These are phyloP conservation scores for Barbus barbus DNA, from an alignment of 2,113 vertebrate species.

Conservation along the genomic window DNA sequence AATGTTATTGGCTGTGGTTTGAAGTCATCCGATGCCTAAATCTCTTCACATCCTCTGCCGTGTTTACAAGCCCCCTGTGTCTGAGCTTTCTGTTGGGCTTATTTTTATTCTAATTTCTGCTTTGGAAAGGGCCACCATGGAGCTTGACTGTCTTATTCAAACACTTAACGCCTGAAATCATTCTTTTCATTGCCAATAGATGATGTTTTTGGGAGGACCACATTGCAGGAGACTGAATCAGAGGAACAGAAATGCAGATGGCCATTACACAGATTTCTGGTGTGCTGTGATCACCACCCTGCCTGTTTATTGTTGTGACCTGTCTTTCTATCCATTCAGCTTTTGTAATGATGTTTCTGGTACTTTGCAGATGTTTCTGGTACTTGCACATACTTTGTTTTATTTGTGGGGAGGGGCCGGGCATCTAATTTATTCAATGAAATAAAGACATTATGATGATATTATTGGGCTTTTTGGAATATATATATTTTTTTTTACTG, in stretches of 20 bases:
- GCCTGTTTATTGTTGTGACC: conserved; percentile 42
- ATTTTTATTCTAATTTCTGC: conserved; percentile 33
- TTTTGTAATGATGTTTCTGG: conserved; percentile 60
- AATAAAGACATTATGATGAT: conserved; percentile 72
- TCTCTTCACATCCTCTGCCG: conserved; percentile 1
- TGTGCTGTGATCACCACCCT: conserved; percentile 1
- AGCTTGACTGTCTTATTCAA: not conserved
- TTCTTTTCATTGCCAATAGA: conserved; percentile 52
- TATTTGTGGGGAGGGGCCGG: conserved; percentile 64
- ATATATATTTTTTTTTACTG: not conserved
- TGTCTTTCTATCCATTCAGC: conserved; percentile 51
- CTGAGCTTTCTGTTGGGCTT: conserved; percentile 20
- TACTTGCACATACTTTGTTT: conserved; percentile 60
- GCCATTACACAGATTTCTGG: conserved; percentile 26
- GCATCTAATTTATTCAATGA: conserved; percentile 81
- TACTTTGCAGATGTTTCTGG: conserved; percentile 61
- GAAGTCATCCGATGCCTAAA: not conserved
- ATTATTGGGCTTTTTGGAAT: not conserved
- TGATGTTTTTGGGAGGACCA: conserved; percentile 22
- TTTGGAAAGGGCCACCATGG: conserved; percentile 25
- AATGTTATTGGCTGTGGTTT: not conserved
- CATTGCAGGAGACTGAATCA: conserved; percentile 11
- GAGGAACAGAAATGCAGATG: not conserved
- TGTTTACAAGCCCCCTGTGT: conserved; percentile 27
- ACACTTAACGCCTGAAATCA: not conserved